Evolutionary conservation across 1,140 invertebrate species (phyloP), one percentile per base, ranked within the genome.

Genomic region (roundworm (Caenorhabditis elegans)): DNA sequence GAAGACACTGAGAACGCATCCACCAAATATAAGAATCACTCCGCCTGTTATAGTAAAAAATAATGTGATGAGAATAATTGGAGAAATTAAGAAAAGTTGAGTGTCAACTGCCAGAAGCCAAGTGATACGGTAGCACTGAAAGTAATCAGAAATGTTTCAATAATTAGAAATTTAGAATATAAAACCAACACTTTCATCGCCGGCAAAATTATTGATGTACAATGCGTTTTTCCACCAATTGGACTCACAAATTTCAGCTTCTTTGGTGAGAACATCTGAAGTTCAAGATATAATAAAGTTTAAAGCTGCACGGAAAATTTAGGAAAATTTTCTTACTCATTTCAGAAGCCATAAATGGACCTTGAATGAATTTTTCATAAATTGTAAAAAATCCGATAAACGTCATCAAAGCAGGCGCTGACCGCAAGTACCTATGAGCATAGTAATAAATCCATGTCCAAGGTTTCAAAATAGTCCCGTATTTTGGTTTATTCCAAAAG

Each of bases 61-160:
- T 1, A 83, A 36, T 15, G 46, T n/a, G n/a, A 83, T 24, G 1
- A 83, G 36, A 22, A 83, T n/a, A 28, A 84, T 76, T 4, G 82
- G 82, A 34, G 79, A 65, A 39, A 84, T 31, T 19, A 84, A 3
- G 48, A 90, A 91, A 53, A 91, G 89, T 85, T 92, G 91, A 88
- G 91, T 91, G 79, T 92, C 91, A 55, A 91, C 90, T 15, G 91
- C 89, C 17, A 92, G 78, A 78, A 91, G 91, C 91, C 91, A 92
- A 0, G 90, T 86, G 87, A 76, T 53, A 36, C 47, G 53, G 47
- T 84, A 84, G 70, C 82, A 84, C 82, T 81, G 49, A 76, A 81
- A 47, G 1, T 3, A n/a, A 13, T 76, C n/a, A 26, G 0, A 4
- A n/a, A 11, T 34, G n/a, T n/a, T n/a, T n/a, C n/a, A 6, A 65